Percentiles rank a stretch among this genome's conserved stretches.
Evolutionary conservation across 2,113 vertebrate species (phyloP).

Genomic region (Neofelis nebulosa): DNA sequence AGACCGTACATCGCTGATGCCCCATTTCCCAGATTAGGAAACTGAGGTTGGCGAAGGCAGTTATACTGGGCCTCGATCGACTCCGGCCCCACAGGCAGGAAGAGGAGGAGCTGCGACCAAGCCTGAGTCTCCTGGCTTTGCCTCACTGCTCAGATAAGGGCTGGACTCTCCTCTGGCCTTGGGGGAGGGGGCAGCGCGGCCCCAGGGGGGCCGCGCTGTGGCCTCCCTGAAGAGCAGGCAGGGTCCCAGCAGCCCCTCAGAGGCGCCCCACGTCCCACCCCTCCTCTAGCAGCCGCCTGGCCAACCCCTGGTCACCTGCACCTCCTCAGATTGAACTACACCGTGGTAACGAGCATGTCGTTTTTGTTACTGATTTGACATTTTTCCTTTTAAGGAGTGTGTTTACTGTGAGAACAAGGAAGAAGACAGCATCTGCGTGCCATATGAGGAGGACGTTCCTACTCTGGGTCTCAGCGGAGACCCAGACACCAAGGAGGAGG

Average conservation of each 20-base stretch:
- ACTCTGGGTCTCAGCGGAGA: conserved; percentile 88
- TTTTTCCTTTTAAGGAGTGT: conserved; percentile 86
- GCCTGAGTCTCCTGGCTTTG: background rate
- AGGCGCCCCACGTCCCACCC: rapidly evolving
- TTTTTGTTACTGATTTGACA: background rate
- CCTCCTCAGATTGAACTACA: rapidly evolving
- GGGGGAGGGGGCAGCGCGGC: background rate
- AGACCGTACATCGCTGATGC: rapidly evolving
- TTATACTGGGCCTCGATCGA: background rate
- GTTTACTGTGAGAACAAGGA: conserved; percentile 90
- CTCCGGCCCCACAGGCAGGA: background rate
- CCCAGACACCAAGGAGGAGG: conserved; percentile 83
- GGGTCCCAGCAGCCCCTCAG: too few species aligned
- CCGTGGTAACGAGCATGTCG: rapidly evolving
- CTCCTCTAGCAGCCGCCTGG: background rate
- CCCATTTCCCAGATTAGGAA: background rate
- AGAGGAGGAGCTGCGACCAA: background rate
- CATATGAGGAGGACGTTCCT: conserved; percentile 85
- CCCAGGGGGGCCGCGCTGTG: background rate
- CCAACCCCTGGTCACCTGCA: rapidly evolving
- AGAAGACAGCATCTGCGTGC: conserved; percentile 68
- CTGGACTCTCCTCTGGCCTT: background rate
- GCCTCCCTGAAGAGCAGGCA: background rate
- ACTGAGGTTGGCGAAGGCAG: background rate
- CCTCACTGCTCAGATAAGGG: background rate